These are phyloP conservation scores for Calameuta idolon DNA, from an alignment of 2,888 invertebrate species.

Conservation along the genomic window DNA sequence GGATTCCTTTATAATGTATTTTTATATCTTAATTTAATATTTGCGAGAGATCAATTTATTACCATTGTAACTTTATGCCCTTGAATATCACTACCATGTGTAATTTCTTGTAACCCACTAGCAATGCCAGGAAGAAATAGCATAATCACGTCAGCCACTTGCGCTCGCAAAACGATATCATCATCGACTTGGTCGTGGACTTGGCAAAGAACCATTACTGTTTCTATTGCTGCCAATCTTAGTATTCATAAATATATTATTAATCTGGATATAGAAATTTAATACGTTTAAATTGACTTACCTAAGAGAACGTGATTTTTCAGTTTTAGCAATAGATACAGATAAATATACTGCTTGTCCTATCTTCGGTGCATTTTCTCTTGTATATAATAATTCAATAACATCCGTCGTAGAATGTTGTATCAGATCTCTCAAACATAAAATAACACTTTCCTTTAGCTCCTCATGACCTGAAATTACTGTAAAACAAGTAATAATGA, in stretches of 20 bases:
- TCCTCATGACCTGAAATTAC: constrained; percentile 75
- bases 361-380: constrained; percentile 72
- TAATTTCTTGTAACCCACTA: constrained; percentile 72
- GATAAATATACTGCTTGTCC: constrained; percentile 77
- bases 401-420: constrained; percentile 69
- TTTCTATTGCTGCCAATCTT: constrained; percentile 71
- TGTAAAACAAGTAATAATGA: constrained; percentile 53
- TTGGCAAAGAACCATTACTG: constrained; percentile 74
- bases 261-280: constrained; percentile 13
- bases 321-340: constrained; percentile 75
- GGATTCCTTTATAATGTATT: neutral
- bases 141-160: constrained; percentile 72
- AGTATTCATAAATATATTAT: constrained; percentile 29
- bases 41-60: constrained; percentile 38
- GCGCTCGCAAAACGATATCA: constrained; percentile 69
- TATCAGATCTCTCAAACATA: constrained; percentile 70
- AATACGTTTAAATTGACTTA: constrained; percentile 54
- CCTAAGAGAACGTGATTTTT: constrained; percentile 76
- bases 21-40: constrained; percentile 10
- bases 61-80: constrained; percentile 75
- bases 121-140: constrained; percentile 76
- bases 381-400: constrained; percentile 70
- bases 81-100: constrained; percentile 71
- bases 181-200: constrained; percentile 71
- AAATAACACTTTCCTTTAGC: constrained; percentile 72